Evolutionary conservation across 1,140 invertebrate species (phyloP), one percentile per base, ranked within the genome.

Genomic region (Musca vetustissima): DNA sequence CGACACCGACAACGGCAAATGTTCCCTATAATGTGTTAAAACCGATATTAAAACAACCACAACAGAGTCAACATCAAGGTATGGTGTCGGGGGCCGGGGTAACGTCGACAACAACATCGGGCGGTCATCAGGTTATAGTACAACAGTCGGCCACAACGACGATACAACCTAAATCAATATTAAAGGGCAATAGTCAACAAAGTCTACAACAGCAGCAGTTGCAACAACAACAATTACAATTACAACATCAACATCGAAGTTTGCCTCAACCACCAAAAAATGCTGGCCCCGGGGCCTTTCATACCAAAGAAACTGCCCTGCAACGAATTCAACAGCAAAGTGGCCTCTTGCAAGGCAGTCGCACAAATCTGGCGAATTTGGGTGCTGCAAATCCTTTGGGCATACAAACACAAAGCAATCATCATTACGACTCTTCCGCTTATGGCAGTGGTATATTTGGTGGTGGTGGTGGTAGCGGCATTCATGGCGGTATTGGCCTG

Each of bases 321-420:
- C 75, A 77, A 25, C 72, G 78, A n/a, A 70, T 80, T 9, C 77
- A 79, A 57, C 76, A 80, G 57, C 77, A 77, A 57, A 77, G 75
- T 47, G 75, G 77, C 68, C 59, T 76, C 6, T 22, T 66, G 19
- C 19, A 61, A 14, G 70, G 66, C 14, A 75, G 72, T 66, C 71
- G 71, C 4, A 66, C 59, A 57, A 76, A 74, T 22, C 57, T 75
- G 14, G 69, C 71, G n/a, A 17, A 53, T 49, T 50, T 68, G 11
- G 69, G 71, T 57, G 67, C 53, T 15, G 49, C 48, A 50, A 43
- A 48, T 53, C 25, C 66, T 32, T 17, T 61, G 36, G 57, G 36
- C 65, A 22, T 72, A 73, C 49, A 55, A 67, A 49, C 19, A 14
- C 49, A 28, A 28, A 28, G 28, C 36, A 43, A 43, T 43, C 36